These are phyloP conservation scores for Muntiacus muntjak DNA, from an alignment of 2,113 vertebrate species.

Conservation along the genomic window DNA sequence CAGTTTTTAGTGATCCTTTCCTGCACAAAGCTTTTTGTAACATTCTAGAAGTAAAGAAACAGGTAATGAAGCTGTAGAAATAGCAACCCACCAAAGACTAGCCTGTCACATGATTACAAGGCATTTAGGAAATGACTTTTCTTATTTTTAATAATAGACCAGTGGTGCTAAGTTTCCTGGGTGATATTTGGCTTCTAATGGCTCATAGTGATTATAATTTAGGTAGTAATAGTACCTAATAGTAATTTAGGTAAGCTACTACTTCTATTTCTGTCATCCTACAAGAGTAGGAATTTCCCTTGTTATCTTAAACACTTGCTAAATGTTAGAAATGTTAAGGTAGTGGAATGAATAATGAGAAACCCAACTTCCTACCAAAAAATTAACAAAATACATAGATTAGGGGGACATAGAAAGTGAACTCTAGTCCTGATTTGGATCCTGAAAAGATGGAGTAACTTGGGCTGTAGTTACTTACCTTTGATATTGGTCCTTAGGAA, in stretches of 20 bases:
- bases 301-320: neutral
- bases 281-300: neutral
- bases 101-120: neutral
- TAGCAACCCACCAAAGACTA: neutral
- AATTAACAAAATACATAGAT: neutral
- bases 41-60: neutral
- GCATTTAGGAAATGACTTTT: neutral
- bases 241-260: neutral
- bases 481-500: neutral
- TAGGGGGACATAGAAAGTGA: neutral
- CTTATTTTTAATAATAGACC: constrained; percentile 13
- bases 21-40: neutral
- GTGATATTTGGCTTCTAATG: neutral
- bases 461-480: neutral
- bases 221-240: no score
- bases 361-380: neutral
- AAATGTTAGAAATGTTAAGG: neutral
- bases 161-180: neutral
- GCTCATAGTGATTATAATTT: neutral
- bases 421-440: neutral
- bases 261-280: neutral
- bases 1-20: neutral
- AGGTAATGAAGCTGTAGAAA: neutral
- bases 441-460: neutral
- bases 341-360: neutral